Evolutionary conservation across 2,797 vertebrate genomes (phyloP).

Genomic region (Pseudochromis fuscus): DNA sequence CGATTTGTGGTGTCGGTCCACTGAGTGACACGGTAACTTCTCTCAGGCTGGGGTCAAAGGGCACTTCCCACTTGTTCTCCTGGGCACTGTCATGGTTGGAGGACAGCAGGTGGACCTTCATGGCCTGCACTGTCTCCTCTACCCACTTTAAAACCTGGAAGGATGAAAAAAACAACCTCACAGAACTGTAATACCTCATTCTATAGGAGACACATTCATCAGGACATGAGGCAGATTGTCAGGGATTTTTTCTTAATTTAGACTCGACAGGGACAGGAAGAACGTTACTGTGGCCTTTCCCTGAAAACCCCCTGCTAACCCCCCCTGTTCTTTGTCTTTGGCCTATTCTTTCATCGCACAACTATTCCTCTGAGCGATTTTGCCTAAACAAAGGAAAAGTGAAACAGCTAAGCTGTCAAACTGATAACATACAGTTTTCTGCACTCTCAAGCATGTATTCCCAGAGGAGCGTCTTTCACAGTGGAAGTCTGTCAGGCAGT

Average conservation of each 20-base stretch:
- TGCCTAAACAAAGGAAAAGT: constrained; percentile 80
- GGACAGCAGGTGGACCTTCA: constrained; percentile 94
- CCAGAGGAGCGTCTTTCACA: constrained; percentile 65
- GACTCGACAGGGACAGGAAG: constrained; percentile 50
- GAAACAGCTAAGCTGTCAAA: constrained; percentile 79
- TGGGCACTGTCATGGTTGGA: constrained; percentile 90
- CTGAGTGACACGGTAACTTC: constrained; percentile 96
- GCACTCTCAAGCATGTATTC: constrained; percentile 71
- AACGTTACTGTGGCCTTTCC: constrained; percentile 26
- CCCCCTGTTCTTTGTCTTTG: constrained; percentile 66
- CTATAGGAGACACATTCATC: constrained; percentile 12
- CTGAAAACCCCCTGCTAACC: constrained; percentile 11
- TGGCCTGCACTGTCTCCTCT: constrained; percentile 92
- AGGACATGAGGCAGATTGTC: constrained; percentile 25
- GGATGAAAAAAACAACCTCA: constrained; percentile 25
- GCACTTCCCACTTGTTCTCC: constrained; percentile 89
- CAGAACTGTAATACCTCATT: neutral
- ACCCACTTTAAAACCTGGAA: constrained; percentile 96
- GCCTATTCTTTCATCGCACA: constrained; percentile 65
- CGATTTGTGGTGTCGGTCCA: constrained; percentile 89
- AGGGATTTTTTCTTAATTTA: constrained; percentile 12
- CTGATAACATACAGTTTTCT: constrained; percentile 81
- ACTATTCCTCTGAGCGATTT: constrained; percentile 66
- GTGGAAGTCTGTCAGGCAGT: constrained; percentile 67
- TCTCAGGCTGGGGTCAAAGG: constrained; percentile 93